Percentiles rank a stretch among this genome's conserved stretches.
These are phyloP conservation scores for Oceanodroma leucorhoa DNA, from an alignment of 2,797 vertebrate species.

Conservation along the genomic window DNA sequence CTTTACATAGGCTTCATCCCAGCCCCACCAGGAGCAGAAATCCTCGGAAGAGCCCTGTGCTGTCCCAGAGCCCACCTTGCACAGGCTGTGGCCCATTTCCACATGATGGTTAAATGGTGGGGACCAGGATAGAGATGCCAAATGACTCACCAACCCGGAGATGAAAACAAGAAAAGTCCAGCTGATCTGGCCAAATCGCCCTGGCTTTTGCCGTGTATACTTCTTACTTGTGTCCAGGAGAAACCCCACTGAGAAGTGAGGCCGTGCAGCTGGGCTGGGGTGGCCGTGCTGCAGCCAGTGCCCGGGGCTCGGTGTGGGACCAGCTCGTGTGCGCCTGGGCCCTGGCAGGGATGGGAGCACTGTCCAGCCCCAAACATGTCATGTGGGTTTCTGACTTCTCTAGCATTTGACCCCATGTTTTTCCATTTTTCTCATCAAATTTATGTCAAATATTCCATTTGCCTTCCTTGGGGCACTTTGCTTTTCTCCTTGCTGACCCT, in stretches of 20 bases:
- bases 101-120: background rate
- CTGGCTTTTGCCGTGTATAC: background rate
- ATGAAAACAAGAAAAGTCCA: background rate
- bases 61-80: background rate
- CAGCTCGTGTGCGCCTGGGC: background rate
- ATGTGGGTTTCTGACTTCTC: background rate
- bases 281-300: fast-evolving
- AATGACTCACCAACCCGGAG: fast-evolving
- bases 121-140: background rate
- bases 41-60: fast-evolving
- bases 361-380: fast-evolving
- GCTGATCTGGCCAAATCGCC: background rate
- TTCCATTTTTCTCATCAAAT: background rate
- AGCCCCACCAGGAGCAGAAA: background rate
- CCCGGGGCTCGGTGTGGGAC: background rate
- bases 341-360: background rate
- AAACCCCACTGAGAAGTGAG: background rate
- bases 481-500: background rate
- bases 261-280: background rate
- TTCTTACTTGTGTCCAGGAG: background rate
- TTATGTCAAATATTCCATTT: background rate
- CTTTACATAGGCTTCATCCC: background rate
- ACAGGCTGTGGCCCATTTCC: background rate
- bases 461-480: background rate
- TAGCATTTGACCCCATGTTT: background rate